Evolutionary conservation across 92 coral and sea anemone species (phyloP), one percentile per base, ranked within the genome.

Genomic region (Siderastrea siderea): DNA sequence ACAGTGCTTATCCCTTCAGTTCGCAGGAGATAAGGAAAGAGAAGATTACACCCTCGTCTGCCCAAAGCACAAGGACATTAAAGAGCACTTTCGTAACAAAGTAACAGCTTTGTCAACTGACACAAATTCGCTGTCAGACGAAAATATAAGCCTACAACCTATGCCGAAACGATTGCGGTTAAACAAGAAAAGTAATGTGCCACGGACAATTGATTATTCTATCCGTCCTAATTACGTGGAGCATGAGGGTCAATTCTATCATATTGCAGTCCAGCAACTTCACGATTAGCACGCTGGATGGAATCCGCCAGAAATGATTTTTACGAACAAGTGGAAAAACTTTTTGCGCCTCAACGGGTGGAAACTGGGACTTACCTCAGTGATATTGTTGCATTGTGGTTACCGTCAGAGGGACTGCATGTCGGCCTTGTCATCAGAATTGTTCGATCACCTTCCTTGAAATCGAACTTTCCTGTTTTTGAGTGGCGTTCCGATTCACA

Each of bases 301-400:
- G 76, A 71, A 45, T 88, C 70, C 4, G 88, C 88, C 3, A 90
- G 93, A 71, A 79, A 90, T 16, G 90, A 90, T 67, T 90, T 90
- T 47, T 90, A 79, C 44, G 90, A 85, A 44, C 68, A 65, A 49
- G 58, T 74, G 1, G 84, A 65, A 74, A 88, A 68, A 52, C 50
- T 12, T 1, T 3, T 83, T 13, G 10, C 26, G 17, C 85, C 83
- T 7, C 62, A 38, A 6, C 78, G 71, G 0, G 85, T 54, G 2
- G 66, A 26, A 8, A 67, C 75, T 12, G 85, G 77, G 13, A 45
- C 64, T 0, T 89, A 83, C 53, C 53, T 45, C 4, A 79, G 62
- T 5, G 88, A 83, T 60, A 75, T 75, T 38, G 85, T 84, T 2
- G 78, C 89, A 11, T 68, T 89, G 10, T 89, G 89, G 81, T 2